phyloP scores from a whole-genome alignment of 2,113 vertebrate genomes.

The Choloepus hoffmanni region DNA sequence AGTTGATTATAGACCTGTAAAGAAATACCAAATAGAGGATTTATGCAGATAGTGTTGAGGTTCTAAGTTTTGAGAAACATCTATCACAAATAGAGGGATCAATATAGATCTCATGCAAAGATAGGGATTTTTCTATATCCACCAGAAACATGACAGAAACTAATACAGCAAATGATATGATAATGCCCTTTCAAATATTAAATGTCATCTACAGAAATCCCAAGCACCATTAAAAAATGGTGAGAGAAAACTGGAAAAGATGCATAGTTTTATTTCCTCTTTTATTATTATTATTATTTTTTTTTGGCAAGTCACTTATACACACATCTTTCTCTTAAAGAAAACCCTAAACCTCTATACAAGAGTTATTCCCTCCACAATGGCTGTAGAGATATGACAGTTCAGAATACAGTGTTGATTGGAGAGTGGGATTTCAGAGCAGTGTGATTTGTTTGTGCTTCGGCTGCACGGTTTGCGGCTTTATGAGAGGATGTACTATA shows the following conservation, averaged over 20 bases:
- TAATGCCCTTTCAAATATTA: conserved; percentile 66
- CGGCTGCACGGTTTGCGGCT: conserved; percentile 56
- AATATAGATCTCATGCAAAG: conserved; percentile 20
- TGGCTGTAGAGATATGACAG: conserved; percentile 62
- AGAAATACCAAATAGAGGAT: conserved; percentile 5
- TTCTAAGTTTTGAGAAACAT: background rate
- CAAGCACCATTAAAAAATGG: conserved; percentile 67
- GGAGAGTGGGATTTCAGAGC: conserved; percentile 65
- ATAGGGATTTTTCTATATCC: conserved; percentile 50
- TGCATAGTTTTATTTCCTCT: conserved; percentile 51
- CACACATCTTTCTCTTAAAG: conserved; percentile 49
- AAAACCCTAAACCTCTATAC: background rate
- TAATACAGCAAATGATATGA: conserved; percentile 62
- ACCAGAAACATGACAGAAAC: conserved; percentile 63
- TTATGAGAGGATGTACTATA: conserved; percentile 45
- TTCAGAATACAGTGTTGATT: conserved; percentile 63
- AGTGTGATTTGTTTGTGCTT: conserved; percentile 62
- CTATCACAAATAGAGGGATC: background rate
- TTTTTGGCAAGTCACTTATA: conserved; percentile 38
- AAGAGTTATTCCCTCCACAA: conserved; percentile 60
- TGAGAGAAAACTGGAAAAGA: conserved; percentile 67
- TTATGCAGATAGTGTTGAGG: background rate
- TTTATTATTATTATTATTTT: background rate
- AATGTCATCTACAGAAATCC: conserved; percentile 76
- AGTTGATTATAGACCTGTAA: background rate